Conservation (phyloP, 2,113 vertebrate species). For the Tautogolabrus adspersus region DNA sequence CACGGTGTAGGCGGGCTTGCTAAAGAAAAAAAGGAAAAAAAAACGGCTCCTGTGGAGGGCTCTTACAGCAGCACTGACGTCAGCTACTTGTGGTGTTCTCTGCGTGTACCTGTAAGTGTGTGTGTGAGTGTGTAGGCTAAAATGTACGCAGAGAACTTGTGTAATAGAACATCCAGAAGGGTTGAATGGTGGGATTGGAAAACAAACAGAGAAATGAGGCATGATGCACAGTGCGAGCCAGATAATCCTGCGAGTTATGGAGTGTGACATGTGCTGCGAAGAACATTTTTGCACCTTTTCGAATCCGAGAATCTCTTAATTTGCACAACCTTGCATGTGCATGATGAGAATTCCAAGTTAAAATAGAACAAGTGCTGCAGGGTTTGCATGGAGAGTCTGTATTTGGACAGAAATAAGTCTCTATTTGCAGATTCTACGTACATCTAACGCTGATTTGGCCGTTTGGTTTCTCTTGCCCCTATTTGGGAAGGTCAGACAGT, state of each 20-base stretch:
- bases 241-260: not conserved
- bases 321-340: constrained; percentile 3
- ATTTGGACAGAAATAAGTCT: no score
- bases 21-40: constrained; percentile 40
- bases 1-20: constrained; percentile 76
- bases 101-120: constrained; percentile 30
- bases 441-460: no score
- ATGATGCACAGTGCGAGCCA: not conserved
- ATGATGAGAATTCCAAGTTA: not conserved
- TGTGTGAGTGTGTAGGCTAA: constrained; percentile 39
- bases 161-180: constrained; percentile 14
- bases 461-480: no score
- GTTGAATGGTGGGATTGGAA: constrained; percentile 24
- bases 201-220: constrained; percentile 31
- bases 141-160: constrained; percentile 15
- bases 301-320: not conserved
- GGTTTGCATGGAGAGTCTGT: not conserved
- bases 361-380: not conserved
- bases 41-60: constrained; percentile 63
- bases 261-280: not conserved
- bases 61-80: constrained; percentile 69
- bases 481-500: no score
- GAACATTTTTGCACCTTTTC: constrained; percentile 1
- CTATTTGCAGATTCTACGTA: no score
- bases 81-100: constrained; percentile 72